phyloP scores from a whole-genome alignment of 23 tunicate genomes.

The Aplidium turbinatum region DNA sequence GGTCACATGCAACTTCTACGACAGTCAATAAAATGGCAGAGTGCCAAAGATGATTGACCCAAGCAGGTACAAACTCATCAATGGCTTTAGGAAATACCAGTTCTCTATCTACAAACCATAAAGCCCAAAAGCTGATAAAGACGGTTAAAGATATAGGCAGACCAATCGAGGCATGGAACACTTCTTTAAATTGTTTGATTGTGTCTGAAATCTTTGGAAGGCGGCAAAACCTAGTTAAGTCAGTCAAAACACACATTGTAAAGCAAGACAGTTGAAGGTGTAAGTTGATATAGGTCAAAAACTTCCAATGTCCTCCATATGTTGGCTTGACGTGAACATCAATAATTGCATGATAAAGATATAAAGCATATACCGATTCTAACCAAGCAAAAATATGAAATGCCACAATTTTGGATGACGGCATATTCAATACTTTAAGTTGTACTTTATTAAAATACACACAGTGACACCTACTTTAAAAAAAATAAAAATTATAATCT shows the following conservation, averaged over 20 bases:
- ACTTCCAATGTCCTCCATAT: slow-evolving; percentile 63
- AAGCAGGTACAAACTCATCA: slow-evolving; percentile 42
- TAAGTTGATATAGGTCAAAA: slow-evolving; percentile 46
- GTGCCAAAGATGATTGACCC: slow-evolving; percentile 45
- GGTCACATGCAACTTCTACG: slow-evolving; percentile 5
- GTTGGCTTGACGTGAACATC: not conserved
- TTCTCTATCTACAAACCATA: slow-evolving; percentile 34
- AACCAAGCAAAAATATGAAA: slow-evolving; percentile 39
- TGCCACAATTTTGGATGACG: not conserved
- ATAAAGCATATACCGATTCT: slow-evolving; percentile 41
- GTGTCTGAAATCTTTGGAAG: not conserved
- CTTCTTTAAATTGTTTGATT: slow-evolving; percentile 9
- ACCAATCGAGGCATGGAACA: slow-evolving; percentile 26
- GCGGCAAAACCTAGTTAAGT: not conserved
- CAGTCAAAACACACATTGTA: slow-evolving; percentile 31
- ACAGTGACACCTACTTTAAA: too few relatives aligned
- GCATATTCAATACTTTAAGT: too few relatives aligned
- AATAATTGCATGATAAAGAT: slow-evolving; percentile 22
- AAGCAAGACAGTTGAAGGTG: slow-evolving; percentile 34
- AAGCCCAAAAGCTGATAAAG: slow-evolving; percentile 49
- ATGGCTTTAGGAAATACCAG: slow-evolving; percentile 37
- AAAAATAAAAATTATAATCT: too few relatives aligned
- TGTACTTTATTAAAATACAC: too few relatives aligned
- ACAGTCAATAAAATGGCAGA: slow-evolving; percentile 15
- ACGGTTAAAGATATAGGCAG: slow-evolving; percentile 33